Evolutionary conservation across 1,140 invertebrate genomes (phyloP).

Genomic region (Melipona quadrifasciata): DNA sequence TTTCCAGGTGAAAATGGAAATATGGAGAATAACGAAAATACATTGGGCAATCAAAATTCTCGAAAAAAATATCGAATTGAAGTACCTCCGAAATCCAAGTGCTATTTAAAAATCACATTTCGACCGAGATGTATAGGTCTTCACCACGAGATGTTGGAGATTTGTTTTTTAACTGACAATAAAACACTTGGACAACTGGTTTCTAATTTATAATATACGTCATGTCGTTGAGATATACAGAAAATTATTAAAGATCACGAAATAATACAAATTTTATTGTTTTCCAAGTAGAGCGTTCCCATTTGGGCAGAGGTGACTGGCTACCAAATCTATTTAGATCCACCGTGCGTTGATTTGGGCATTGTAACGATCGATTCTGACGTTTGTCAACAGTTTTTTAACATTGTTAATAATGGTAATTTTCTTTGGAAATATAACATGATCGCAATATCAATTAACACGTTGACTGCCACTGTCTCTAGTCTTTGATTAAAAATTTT

Average conservation of each 20-base stretch:
- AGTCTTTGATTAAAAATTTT: too few species aligned
- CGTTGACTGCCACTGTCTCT: too few species aligned
- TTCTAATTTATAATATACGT: background rate
- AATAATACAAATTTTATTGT: background rate
- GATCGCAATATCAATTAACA: background rate
- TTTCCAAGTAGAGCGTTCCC: constrained; percentile 8
- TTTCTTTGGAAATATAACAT: background rate
- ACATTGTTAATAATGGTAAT: constrained; percentile 15
- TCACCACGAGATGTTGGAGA: constrained; percentile 24
- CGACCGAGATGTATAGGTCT: constrained; percentile 12
- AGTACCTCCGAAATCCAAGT: constrained; percentile 20
- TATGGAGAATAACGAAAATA: background rate
- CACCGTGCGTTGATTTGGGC: constrained; percentile 29
- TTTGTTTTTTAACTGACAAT: background rate
- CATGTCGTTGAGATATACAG: too few species aligned
- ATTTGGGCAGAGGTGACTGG: constrained; percentile 18
- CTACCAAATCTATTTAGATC: constrained; percentile 14
- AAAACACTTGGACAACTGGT: constrained; percentile 5
- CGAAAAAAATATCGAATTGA: constrained; percentile 15
- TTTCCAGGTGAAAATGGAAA: background rate
- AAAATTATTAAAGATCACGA: background rate
- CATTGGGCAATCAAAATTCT: background rate
- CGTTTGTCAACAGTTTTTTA: constrained; percentile 30
- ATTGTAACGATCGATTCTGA: constrained; percentile 29
- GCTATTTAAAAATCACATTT: constrained; percentile 13